Percentiles rank a stretch among this genome's conserved stretches.
phyloP scores from a whole-genome alignment of 2,113 vertebrate genomes.

The Vulpes lagopus region DNA sequence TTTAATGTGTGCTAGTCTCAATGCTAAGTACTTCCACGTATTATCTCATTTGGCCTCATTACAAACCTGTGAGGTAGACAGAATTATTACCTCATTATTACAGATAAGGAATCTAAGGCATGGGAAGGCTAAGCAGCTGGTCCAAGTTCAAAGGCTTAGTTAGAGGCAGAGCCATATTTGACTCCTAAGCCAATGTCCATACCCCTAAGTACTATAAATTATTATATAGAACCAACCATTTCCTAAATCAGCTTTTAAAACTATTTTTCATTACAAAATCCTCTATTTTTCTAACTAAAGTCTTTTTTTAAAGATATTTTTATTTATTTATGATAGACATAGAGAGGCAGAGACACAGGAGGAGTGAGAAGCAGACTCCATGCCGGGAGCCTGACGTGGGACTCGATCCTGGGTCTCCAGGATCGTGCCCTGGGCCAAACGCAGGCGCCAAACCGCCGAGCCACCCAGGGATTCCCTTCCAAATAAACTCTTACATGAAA shows the following conservation, averaged over 20 bases:
- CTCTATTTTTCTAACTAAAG: slow-evolving; percentile 22
- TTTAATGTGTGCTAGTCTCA: background rate
- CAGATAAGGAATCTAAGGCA: background rate
- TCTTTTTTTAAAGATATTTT: background rate
- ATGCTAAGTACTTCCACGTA: background rate
- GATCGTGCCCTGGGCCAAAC: too few relatives aligned
- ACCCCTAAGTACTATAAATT: background rate
- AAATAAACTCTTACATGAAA: background rate
- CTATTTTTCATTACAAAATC: background rate
- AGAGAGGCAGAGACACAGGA: too few relatives aligned
- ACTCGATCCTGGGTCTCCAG: too few relatives aligned
- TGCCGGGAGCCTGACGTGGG: too few relatives aligned
- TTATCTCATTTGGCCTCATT: background rate
- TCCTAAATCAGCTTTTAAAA: slow-evolving; percentile 29
- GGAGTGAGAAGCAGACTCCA: too few relatives aligned
- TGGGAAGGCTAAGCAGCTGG: background rate
- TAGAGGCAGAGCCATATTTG: background rate
- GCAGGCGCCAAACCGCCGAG: too few relatives aligned
- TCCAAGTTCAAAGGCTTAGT: background rate
- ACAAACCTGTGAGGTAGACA: background rate
- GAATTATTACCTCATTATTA: background rate
- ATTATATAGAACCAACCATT: background rate
- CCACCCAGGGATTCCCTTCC: background rate
- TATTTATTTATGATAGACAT: too few relatives aligned
- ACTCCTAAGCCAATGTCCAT: background rate